These are phyloP conservation scores for Rhadina sibilatrix DNA, from an alignment of 2,113 vertebrate species.

Conservation along the genomic window DNA sequence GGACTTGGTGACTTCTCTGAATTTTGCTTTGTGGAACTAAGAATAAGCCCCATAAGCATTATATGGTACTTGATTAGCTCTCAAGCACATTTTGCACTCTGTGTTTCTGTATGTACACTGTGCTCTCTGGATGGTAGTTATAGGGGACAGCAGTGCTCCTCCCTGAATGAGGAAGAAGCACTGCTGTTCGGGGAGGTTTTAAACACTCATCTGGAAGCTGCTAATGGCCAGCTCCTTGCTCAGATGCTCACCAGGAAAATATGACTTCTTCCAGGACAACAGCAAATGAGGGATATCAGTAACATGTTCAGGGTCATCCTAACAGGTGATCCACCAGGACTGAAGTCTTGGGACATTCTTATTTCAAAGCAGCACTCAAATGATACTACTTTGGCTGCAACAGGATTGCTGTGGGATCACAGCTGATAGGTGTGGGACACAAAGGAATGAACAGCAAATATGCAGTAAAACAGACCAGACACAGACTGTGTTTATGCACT, in stretches of 20 bases:
- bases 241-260: neutral
- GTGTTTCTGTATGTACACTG: neutral
- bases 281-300: neutral
- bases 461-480: neutral
- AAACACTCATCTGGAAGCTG: neutral
- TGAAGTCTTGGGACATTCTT: neutral
- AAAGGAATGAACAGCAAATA: neutral
- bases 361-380: neutral
- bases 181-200: neutral
- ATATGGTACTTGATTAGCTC: neutral
- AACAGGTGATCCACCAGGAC: neutral
- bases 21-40: neutral
- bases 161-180: neutral
- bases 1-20: neutral
- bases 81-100: neutral
- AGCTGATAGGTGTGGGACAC: neutral
- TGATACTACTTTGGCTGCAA: neutral
- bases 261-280: neutral
- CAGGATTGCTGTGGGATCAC: neutral
- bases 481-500: too few relatives aligned
- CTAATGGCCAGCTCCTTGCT: neutral
- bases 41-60: neutral
- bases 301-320: neutral
- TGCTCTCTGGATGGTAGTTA: neutral
- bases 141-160: neutral